Conservation (phyloP, 2,888 invertebrate species). For the Drosophila prolongata region DNA sequence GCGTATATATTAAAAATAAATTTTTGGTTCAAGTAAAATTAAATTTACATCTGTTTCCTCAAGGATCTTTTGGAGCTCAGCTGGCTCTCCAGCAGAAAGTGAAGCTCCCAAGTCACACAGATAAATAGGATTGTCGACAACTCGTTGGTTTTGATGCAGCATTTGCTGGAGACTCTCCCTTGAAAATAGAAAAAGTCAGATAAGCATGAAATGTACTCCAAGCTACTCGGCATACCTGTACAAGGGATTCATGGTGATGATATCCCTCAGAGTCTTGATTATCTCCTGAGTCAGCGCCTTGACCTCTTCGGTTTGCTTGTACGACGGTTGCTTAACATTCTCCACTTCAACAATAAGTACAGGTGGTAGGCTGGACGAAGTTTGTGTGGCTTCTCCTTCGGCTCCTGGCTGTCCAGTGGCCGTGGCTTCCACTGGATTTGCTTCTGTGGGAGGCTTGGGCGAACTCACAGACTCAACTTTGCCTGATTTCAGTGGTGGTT, state of each 20-base stretch:
- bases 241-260: slow-evolving; percentile 97
- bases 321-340: slow-evolving; percentile 95
- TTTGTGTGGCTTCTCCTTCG: slow-evolving; percentile 1
- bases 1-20: not conserved
- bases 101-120: slow-evolving; percentile 98
- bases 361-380: slow-evolving; percentile 77
- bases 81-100: slow-evolving; percentile 95
- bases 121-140: slow-evolving; percentile 99
- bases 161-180: slow-evolving; percentile 99
- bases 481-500: slow-evolving; percentile 42
- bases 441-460: not conserved
- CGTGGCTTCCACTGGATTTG: not conserved
- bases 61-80: slow-evolving; percentile 95
- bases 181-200: slow-evolving; percentile 14
- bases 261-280: slow-evolving; percentile 98
- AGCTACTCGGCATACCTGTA: slow-evolving; percentile 86
- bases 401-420: not conserved
- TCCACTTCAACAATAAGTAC: slow-evolving; percentile 97
- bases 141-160: slow-evolving; percentile 97
- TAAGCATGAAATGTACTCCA: not conserved
- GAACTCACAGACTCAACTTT: slow-evolving; percentile 25
- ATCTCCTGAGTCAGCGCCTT: slow-evolving; percentile 98
- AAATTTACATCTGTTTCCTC: slow-evolving; percentile 95
- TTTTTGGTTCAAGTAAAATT: too few species aligned
- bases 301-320: slow-evolving; percentile 96